Evolutionary conservation across 2,888 invertebrate species (phyloP), one percentile per base, ranked within the genome.

Genomic region (Opisthograptis luteolata): DNA sequence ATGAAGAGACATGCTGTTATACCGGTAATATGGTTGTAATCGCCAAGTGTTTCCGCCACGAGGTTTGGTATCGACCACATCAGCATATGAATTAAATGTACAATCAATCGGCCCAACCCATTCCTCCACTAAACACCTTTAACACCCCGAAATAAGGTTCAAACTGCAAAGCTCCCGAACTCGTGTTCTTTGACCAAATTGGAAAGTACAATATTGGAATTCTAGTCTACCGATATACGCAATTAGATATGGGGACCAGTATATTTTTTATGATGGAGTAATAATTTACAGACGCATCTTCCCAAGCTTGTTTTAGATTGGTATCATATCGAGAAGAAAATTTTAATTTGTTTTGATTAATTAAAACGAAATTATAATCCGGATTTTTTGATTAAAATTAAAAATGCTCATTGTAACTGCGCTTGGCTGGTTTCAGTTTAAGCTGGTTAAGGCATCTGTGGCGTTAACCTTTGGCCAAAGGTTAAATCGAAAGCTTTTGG

Each of bases 21-120:
- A 71, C 73, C 64, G 65, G 76, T 76, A 78, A 73, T 64, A 66
- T 66, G 69, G 62, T 66, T 70, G 73, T 77, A 79, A 73, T 74
- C 62, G 62, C 69, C 74, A 73, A 79, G 67, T 78, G 74, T 84
- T 81, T 82, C 81, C 80, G 76, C 70, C 73, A 71, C 70, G 68
- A 74, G 67, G 70, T 76, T 73, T 70, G 67, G 69, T 75, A 74
- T 73, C 67, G 64, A 66, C 65, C 58, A 60, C 60, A 68, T 69
- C 64, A 62, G 51, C 66, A 69, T 67, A 64, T 62, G 64, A 68
- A 71, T 72, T 68, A 67, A 64, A 65, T 34, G 66, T 62, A 60
- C 54, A 55, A 57, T 55, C 54, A 55, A 47, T 49, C 43, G 36
- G 42, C 43, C 39, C 19, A 15, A 20, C 28, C 9, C 25, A 17